Evolutionary conservation across 2,888 invertebrate genomes (phyloP).

Genomic region (Chironomus tentans): DNA sequence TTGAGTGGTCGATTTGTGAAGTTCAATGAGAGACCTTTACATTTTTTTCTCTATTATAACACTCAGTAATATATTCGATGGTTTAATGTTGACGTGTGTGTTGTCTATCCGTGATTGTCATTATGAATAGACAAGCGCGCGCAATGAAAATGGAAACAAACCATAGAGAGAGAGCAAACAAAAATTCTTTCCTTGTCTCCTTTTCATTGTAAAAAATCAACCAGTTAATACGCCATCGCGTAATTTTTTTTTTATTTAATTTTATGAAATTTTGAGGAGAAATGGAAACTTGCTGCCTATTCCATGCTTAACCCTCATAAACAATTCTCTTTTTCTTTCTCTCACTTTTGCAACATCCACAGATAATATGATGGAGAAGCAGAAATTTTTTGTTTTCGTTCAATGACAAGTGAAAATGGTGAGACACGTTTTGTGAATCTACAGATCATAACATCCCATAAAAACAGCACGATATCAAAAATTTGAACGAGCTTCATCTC

Average conservation of each 20-base stretch:
- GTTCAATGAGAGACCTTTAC: slow-evolving; percentile 19
- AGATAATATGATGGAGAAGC: too few species aligned
- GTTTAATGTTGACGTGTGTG: not conserved
- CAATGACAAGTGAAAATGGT: slow-evolving; percentile 12
- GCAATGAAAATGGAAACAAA: not conserved
- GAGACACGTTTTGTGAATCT: slow-evolving; percentile 25
- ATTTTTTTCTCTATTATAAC: not conserved
- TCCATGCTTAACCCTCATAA: not conserved
- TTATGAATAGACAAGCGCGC: not conserved
- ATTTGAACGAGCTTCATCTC: not conserved
- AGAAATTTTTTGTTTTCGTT: not conserved
- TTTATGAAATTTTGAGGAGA: not conserved
- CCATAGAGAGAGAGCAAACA: too few species aligned
- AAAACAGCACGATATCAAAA: not conserved
- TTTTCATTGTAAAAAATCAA: slow-evolving; percentile 1
- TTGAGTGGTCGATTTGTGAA: slow-evolving; percentile 21
- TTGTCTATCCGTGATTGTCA: not conserved
- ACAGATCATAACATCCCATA: slow-evolving; percentile 24
- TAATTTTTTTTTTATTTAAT: not conserved
- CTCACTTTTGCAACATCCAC: not conserved
- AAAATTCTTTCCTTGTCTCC: not conserved
- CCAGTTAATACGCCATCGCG: not conserved
- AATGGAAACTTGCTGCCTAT: not conserved
- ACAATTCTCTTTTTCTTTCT: not conserved
- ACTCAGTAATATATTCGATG: not conserved